Base-by-base conservation (phyloP, 2,888 invertebrate genomes). In the Notodonta ziczac region DNA sequence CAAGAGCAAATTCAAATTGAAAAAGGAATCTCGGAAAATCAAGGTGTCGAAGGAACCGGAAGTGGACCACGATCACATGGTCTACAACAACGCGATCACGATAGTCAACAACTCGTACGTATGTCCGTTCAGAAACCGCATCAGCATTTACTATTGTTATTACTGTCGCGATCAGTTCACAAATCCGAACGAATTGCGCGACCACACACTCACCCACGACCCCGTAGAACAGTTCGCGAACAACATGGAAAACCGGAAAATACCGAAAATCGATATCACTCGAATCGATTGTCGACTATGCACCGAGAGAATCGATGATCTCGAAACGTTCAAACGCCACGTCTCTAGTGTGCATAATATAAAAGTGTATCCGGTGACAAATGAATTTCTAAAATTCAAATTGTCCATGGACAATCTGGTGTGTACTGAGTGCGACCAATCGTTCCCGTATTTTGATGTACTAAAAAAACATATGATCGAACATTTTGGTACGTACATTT, bases 101-200 rank as follows among this genome's bases (percentile, higher is more conserved):
- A 88, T 93, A 35, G 87, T 90, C 0, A 81, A 87, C 42, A 81
- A 87, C 53, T 92, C 92, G 0, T 93, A 82, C 24, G 88, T 91
- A 7, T 91, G 90, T 52, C 93, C 93, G 0, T 91, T 91, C 63
- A 83, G 83, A 35, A 90, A 88, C 46, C 69, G 90, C 35, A 88
- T 90, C 39, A 91, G 90, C 59, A 89, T 89, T 57, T 92, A 91
- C 61, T 93, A 92, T 48, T 93, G 93, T 57, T 90, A 84, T 32
- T 93, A 93, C 48, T 93, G 93, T 64, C 80, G 86, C 16, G 90
- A 90, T 13, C 91, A 91, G 13, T 93, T 91, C 72, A 90, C 89
- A 0, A 89, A 91, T 48, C 91, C 93, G 0, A 80, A 69, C 0
- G 92, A 93, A 61, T 60, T 93, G 0, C 69, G 92, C 9, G 87